Conservation (phyloP, 2,113 vertebrate species). For the Sisor rabdophorus region DNA sequence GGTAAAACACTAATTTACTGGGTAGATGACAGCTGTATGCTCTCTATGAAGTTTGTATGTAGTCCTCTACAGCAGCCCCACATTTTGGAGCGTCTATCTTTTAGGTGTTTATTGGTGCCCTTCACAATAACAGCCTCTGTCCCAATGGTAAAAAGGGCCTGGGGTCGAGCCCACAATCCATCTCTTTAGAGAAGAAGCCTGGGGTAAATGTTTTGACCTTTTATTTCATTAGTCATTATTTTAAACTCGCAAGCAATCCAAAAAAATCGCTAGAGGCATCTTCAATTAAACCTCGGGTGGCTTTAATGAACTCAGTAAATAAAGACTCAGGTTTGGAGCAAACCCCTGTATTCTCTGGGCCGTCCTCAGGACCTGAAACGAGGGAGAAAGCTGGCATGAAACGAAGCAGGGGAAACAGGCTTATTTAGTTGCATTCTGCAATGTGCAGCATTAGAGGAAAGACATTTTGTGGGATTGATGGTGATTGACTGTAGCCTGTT, state of each 20-base stretch:
- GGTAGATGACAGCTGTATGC: slow-evolving; percentile 7
- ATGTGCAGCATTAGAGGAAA: slow-evolving; percentile 46
- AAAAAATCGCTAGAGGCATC: slow-evolving; percentile 29
- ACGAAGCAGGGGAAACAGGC: slow-evolving; percentile 20
- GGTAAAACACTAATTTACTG: neutral
- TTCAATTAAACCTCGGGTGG: slow-evolving; percentile 45
- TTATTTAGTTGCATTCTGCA: slow-evolving; percentile 41
- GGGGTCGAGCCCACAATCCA: slow-evolving; percentile 24
- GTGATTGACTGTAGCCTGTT: slow-evolving; percentile 62
- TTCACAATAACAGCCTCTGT: too few species aligned
- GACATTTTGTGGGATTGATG: slow-evolving; percentile 41
- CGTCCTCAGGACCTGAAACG: slow-evolving; percentile 40
- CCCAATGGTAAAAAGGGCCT: slow-evolving; percentile 38
- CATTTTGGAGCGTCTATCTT: slow-evolving; percentile 17
- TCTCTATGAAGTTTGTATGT: slow-evolving; percentile 27
- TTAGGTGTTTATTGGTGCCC: neutral
- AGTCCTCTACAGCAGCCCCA: slow-evolving; percentile 16
- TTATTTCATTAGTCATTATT: slow-evolving; percentile 29
- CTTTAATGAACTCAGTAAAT: slow-evolving; percentile 47
- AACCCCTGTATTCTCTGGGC: slow-evolving; percentile 36
- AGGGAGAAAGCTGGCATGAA: slow-evolving; percentile 34
- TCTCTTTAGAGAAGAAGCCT: slow-evolving; percentile 32
- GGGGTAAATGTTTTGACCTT: slow-evolving; percentile 22
- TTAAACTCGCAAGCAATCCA: slow-evolving; percentile 46
- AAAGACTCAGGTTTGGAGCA: slow-evolving; percentile 53